Evolutionary conservation across 2,797 vertebrate species (phyloP).

Genomic region (Channallabes apus): DNA sequence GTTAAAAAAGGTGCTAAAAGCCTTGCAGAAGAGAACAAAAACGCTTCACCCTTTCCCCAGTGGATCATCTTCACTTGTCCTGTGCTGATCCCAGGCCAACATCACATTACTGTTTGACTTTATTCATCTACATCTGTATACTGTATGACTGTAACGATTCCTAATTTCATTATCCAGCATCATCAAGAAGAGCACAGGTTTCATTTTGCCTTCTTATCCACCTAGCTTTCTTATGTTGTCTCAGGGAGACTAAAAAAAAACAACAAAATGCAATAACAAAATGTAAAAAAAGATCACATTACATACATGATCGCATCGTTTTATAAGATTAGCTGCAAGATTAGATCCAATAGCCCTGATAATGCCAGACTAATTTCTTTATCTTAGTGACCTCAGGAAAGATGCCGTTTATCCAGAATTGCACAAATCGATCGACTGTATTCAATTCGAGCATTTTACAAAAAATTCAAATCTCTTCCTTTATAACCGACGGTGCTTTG

Average conservation of each 20-base stretch:
- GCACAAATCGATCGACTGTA: neutral
- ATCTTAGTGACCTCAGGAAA: neutral
- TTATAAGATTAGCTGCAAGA: neutral
- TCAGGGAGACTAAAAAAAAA: too few species aligned
- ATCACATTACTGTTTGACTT: neutral
- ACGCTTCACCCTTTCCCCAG: neutral
- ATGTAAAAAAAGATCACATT: neutral
- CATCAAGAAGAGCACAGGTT: neutral
- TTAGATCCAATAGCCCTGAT: slow-evolving; percentile 25
- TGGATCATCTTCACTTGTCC: neutral
- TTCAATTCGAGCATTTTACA: neutral
- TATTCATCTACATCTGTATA: neutral
- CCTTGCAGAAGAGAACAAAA: neutral
- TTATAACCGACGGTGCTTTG: neutral
- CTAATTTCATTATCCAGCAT: neutral
- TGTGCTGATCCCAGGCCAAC: neutral
- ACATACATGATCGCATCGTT: neutral
- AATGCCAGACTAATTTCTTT: slow-evolving; percentile 7
- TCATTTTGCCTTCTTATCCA: neutral
- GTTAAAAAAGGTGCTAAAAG: slow-evolving; percentile 35
- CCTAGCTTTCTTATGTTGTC: neutral
- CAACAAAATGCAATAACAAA: neutral
- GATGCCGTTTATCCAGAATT: neutral
- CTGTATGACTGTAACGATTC: neutral
- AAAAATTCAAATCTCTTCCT: neutral